These are phyloP conservation scores for Dicaeum eximium DNA, from an alignment of 2,113 vertebrate species.

Conservation along the genomic window DNA sequence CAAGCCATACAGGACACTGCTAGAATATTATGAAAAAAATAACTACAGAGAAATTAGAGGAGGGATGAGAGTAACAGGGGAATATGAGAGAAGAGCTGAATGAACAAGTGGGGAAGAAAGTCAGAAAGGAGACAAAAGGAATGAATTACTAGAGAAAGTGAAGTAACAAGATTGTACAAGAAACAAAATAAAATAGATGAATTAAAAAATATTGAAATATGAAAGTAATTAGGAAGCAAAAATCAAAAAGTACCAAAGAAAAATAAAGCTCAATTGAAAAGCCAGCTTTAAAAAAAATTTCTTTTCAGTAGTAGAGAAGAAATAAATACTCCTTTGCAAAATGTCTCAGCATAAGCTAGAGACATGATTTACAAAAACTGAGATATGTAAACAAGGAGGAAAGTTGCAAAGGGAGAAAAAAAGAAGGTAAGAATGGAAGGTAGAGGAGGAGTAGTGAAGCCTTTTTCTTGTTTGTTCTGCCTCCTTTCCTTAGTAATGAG, in stretches of 20 bases:
- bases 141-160: background rate
- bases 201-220: background rate
- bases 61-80: background rate
- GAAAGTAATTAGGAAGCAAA: background rate
- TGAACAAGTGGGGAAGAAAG: background rate
- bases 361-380: background rate
- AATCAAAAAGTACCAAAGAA: background rate
- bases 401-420: background rate
- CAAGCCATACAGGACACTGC: background rate
- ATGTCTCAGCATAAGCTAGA: background rate
- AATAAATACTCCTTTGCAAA: background rate
- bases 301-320: background rate
- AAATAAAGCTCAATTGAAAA: background rate
- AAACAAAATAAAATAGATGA: background rate
- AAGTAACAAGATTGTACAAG: background rate
- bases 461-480: background rate
- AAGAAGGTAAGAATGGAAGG: background rate
- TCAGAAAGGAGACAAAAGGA: background rate
- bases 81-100: background rate
- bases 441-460: background rate
- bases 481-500: background rate
- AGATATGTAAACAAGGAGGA: background rate
- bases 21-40: background rate
- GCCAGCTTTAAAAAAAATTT: background rate
- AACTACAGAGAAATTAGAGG: background rate